Evolutionary conservation across 2,888 invertebrate genomes (phyloP).

Genomic region (Asteroscopus sphinx): DNA sequence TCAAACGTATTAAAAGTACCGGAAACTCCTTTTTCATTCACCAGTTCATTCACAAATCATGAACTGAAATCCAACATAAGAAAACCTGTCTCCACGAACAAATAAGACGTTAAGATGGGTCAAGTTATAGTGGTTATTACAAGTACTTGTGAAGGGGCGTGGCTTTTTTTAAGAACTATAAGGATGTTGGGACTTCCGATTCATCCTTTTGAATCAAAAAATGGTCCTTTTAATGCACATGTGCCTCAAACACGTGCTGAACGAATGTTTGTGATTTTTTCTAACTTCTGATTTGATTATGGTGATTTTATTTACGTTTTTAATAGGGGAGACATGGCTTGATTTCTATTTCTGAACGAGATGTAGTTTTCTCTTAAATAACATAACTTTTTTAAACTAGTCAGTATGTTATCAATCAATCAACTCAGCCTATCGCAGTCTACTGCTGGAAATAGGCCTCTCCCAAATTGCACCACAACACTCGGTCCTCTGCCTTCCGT

Average conservation of each 20-base stretch:
- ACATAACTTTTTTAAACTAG: too few relatives aligned
- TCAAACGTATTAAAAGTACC: slow-evolving; percentile 45
- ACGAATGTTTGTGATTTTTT: slow-evolving; percentile 61
- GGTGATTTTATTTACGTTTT: slow-evolving; percentile 42
- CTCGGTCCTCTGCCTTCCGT: too few relatives aligned
- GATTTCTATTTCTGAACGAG: neutral
- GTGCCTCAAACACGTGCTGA: slow-evolving; percentile 69
- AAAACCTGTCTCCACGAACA: slow-evolving; percentile 15
- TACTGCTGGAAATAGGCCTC: too few relatives aligned
- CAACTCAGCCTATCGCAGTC: too few relatives aligned
- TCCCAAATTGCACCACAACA: too few relatives aligned
- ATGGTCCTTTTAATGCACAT: slow-evolving; percentile 63
- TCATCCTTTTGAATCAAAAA: slow-evolving; percentile 67
- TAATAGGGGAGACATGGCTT: slow-evolving; percentile 50
- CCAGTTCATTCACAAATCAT: slow-evolving; percentile 50
- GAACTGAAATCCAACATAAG: slow-evolving; percentile 8
- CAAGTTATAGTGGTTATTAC: slow-evolving; percentile 29
- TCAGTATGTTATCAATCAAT: too few relatives aligned
- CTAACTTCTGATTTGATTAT: slow-evolving; percentile 58
- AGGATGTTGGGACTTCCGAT: slow-evolving; percentile 66
- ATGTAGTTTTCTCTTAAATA: neutral
- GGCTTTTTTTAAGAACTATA: slow-evolving; percentile 38
- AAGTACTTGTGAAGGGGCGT: slow-evolving; percentile 46
- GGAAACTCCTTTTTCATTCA: slow-evolving; percentile 51
- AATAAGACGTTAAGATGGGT: slow-evolving; percentile 3